Base-by-base conservation (phyloP, 2,888 invertebrate species). In the Ditula angustiorana region DNA sequence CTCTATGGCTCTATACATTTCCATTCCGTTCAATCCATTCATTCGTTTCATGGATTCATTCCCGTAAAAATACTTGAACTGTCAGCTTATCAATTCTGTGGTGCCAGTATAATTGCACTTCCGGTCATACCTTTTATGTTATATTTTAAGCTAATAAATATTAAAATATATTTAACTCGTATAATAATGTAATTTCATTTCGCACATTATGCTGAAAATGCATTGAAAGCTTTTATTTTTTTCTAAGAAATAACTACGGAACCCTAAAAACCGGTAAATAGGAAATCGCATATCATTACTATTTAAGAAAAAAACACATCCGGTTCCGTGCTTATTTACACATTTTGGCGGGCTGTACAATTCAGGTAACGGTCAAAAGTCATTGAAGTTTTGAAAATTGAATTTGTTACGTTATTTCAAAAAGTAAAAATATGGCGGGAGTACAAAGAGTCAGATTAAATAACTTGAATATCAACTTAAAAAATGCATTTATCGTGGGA, bases 401-500 rank as follows among this genome's bases (percentile, higher is more conserved):
- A 47, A 3, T 13, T n/a, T n/a, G n/a, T n/a, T n/a, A n/a, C n/a
- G n/a, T n/a, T 13, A 13, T 47, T 24, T 49, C 7, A 7, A 28
- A 26, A 19, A 53, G 0, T 24, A n/a, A 24, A 5, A 78, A 75
- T 78, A 92, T 92, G 92, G 82, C 90, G 79, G 92, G 92, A 77
- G 84, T 92, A 56, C 90, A 90, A 81, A 87, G 81, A 81, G 72
- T 90, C 60, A 72, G 72, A 56, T 71, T 92, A 37, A 90, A 89
- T 77, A 82, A 86, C 78, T 82, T 92, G 67, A 92, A 91, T 74
- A 79, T 86, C 8, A 90, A 91, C 66, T 67, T 89, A 23, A 87
- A 83, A 76, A 92, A 90, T 75, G 87, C 88, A 46, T 77, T 90
- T 3, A 92, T 94, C 67, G 85, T 94, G 30, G 95, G 93, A 8